Conservation (phyloP, 2,797 vertebrate genomes). For the Protosalanx chinensis region DNA sequence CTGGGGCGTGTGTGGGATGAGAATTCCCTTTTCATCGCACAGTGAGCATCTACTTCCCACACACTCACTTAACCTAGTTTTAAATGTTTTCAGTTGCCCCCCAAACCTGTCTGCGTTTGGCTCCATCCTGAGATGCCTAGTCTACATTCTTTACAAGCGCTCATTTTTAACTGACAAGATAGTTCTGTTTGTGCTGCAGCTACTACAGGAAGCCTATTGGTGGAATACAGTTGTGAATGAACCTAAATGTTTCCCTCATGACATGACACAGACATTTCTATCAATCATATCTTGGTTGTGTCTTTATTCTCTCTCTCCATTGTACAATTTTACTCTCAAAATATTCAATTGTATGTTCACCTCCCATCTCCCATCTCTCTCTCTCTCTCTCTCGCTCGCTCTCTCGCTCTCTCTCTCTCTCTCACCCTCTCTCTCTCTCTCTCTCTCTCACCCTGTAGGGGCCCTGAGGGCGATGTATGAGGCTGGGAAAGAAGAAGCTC, state of each 20-base stretch:
- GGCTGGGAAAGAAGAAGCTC: constrained; percentile 34
- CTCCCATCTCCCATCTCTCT: background rate
- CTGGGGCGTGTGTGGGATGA: background rate
- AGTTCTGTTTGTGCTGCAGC: background rate
- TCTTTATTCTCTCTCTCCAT: background rate
- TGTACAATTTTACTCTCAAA: background rate
- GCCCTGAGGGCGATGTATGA: constrained; percentile 58
- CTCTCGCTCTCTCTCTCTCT: background rate
- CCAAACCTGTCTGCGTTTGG: constrained; percentile 1
- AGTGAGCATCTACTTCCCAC: background rate
- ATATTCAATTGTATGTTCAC: too few relatives aligned
- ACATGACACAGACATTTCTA: background rate
- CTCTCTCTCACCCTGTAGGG: constrained; percentile 27
- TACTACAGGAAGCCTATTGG: background rate
- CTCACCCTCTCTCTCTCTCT: too few relatives aligned
- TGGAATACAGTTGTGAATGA: background rate
- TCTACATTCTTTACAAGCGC: too few relatives aligned
- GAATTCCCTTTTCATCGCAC: background rate
- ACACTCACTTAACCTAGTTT: constrained; percentile 13
- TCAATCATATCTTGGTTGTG: background rate
- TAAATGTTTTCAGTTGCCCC: background rate
- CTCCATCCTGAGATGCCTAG: too few relatives aligned
- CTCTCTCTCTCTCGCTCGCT: too few relatives aligned
- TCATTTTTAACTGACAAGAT: too few relatives aligned
- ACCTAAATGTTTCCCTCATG: background rate